phyloP scores from a whole-genome alignment of 2,797 vertebrate genomes.

The Sebastes nivosus region DNA sequence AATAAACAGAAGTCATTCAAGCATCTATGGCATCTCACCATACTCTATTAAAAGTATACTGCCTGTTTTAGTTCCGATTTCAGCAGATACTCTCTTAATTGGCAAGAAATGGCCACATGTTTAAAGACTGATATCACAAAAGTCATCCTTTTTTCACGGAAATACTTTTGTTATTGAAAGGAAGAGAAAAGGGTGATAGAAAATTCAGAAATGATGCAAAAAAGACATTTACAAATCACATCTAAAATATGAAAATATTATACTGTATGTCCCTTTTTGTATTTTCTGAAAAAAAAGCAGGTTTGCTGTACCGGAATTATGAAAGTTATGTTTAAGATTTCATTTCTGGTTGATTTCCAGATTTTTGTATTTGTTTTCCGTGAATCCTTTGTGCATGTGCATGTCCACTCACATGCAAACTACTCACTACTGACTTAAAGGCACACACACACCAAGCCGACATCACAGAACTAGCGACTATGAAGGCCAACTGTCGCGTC shows the following conservation, averaged over 20 bases:
- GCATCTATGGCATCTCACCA: conserved; percentile 60
- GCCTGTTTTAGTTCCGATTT: conserved; percentile 35
- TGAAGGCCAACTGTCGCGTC: accelerated
- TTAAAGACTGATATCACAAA: background rate
- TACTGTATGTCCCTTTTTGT: background rate
- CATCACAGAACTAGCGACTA: accelerated
- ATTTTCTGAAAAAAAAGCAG: no score
- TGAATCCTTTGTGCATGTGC: background rate
- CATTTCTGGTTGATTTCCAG: no score
- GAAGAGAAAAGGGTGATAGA: background rate
- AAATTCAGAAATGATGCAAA: background rate
- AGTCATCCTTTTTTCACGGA: background rate
- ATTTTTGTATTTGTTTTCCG: no score
- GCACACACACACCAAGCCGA: no score
- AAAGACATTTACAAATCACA: background rate
- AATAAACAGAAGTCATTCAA: conserved; percentile 76
- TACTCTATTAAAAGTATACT: conserved; percentile 65
- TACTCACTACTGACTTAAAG: background rate
- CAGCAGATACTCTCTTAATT: conserved; percentile 24
- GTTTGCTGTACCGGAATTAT: no score
- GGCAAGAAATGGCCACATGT: background rate
- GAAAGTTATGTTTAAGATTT: no score
- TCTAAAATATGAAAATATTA: background rate
- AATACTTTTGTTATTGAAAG: background rate
- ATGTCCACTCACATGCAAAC: background rate